Evolutionary conservation across 2,888 invertebrate species (phyloP).

Genomic region (Rhyacophila evoluta): DNA sequence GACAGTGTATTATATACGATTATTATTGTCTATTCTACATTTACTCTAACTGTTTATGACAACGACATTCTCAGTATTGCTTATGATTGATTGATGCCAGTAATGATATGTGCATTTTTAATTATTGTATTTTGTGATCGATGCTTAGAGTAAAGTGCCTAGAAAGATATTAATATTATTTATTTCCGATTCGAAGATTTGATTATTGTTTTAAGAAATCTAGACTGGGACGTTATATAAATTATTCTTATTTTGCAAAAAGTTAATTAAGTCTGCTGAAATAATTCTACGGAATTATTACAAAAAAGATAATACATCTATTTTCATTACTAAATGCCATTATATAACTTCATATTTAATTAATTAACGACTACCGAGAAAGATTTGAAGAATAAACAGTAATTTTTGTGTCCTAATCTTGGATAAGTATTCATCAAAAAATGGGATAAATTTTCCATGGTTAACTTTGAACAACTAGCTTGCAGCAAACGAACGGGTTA

Average conservation of each 20-base stretch:
- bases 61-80: not conserved
- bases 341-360: too few species aligned
- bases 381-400: not conserved
- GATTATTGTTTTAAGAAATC: not conserved
- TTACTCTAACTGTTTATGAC: not conserved
- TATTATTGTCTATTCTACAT: constrained; percentile 1
- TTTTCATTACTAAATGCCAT: too few species aligned
- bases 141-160: too few species aligned
- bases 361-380: too few species aligned
- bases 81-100: too few species aligned
- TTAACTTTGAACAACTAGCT: not conserved
- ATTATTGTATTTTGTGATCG: too few species aligned
- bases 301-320: too few species aligned
- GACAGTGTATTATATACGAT: not conserved
- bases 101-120: too few species aligned
- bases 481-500: not conserved
- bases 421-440: not conserved
- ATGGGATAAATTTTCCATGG: not conserved
- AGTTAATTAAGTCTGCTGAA: too few species aligned
- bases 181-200: not conserved
- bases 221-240: too few species aligned
- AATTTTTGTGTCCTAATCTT: not conserved
- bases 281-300: too few species aligned
- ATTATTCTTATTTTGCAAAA: too few species aligned
- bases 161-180: not conserved